Percentiles rank a stretch among this genome's conserved stretches.
These are phyloP conservation scores for Nothoprocta perdicaria DNA, from an alignment of 2,113 vertebrate genomes.

Conservation along the genomic window DNA sequence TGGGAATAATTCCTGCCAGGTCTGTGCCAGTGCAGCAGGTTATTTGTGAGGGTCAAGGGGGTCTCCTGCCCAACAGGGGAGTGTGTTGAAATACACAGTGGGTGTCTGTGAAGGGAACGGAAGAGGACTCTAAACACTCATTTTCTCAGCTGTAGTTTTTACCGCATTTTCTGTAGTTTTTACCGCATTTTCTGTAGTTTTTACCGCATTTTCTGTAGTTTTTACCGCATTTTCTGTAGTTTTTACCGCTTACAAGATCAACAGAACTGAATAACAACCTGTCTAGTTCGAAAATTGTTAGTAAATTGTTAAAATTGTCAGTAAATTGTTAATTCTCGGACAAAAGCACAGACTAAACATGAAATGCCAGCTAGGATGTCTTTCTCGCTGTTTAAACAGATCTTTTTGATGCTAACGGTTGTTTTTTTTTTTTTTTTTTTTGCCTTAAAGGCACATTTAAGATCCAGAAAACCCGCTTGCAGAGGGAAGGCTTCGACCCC, in stretches of 20 bases:
- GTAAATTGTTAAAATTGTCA: neutral
- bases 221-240: too few species aligned
- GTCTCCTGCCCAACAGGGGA: neutral
- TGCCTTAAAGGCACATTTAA: conserved; percentile 86
- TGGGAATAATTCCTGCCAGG: neutral
- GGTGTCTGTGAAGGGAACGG: neutral
- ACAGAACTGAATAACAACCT: too few species aligned
- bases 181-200: too few species aligned
- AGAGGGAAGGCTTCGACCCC: conserved; percentile 83
- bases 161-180: too few species aligned
- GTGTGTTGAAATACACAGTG: neutral
- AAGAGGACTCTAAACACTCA: too few species aligned
- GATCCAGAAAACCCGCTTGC: conserved; percentile 87
- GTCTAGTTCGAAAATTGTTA: neutral
- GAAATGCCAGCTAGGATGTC: fast-evolving
- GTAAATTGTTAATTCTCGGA: neutral
- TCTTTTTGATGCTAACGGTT: neutral
- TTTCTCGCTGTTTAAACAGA: neutral
- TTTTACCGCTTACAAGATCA: too few species aligned
- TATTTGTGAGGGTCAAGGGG: neutral
- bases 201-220: too few species aligned
- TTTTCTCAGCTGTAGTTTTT: too few species aligned
- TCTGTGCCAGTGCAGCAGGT: neutral
- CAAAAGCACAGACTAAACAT: neutral
- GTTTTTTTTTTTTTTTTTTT: fast-evolving